phyloP scores from a whole-genome alignment of 2,888 invertebrate genomes.

The Oligia strigilis region DNA sequence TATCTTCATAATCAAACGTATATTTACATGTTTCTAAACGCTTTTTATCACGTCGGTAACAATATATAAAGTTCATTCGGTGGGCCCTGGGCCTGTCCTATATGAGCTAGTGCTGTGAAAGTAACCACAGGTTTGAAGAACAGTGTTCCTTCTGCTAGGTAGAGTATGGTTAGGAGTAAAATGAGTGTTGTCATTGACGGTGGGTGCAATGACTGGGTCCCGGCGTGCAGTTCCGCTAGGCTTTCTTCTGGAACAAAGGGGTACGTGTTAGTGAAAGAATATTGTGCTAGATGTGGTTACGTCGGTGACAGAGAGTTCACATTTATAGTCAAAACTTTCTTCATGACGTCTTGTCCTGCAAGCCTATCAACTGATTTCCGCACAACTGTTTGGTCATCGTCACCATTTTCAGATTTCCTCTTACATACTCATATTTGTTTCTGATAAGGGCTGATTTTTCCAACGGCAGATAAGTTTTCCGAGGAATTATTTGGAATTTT shows the following conservation, averaged over 20 bases:
- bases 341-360: neutral
- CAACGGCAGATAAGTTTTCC: too few relatives aligned
- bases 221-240: conserved; percentile 88
- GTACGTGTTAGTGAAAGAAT: conserved; percentile 67
- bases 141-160: conserved; percentile 71
- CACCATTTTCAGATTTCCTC: too few relatives aligned
- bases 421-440: neutral
- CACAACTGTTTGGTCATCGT: neutral
- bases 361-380: too few relatives aligned
- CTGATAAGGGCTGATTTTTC: too few relatives aligned
- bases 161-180: conserved; percentile 72
- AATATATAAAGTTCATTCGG: conserved; percentile 74
- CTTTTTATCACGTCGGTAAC: conserved; percentile 85
- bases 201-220: conserved; percentile 73
- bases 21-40: conserved; percentile 73
- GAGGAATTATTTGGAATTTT: too few relatives aligned
- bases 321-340: neutral
- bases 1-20: conserved; percentile 69
- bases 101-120: conserved; percentile 72
- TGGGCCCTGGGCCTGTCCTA: conserved; percentile 73
- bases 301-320: too few relatives aligned
- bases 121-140: conserved; percentile 74
- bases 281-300: neutral
- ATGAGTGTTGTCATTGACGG: conserved; percentile 73
- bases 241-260: conserved; percentile 89